Base-by-base conservation (phyloP, 1,140 invertebrate species). In the Paralvinella palmiformis region DNA sequence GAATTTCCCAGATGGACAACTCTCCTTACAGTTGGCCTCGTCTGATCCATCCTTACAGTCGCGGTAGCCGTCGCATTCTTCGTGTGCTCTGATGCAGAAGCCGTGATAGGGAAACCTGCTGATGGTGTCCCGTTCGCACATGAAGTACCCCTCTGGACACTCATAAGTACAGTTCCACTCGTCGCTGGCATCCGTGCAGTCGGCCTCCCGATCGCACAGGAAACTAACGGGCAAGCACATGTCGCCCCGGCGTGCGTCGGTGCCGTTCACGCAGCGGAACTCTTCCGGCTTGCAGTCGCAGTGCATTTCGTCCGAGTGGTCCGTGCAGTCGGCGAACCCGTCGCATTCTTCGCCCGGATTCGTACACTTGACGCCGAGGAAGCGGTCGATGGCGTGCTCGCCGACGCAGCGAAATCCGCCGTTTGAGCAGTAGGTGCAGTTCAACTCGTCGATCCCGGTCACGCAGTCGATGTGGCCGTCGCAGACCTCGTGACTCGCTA, bases 21-120 rank as follows among this genome's bases (percentile, higher is more conserved):
- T 10, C 13, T 53, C 13, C 7, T 13, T 29, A 61, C 62, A 63
- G 32, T 31, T 29, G 24, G 29, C 57, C 53, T 63, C 62, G 62
- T 63, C 62, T 7, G 32, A 35, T 22, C 60, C 64, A 60, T 65
- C 64, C 29, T 20, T 24, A 37, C 58, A 60, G 36, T 60, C 58
- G 22, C 20, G 22, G 35, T 31, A 32, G 20, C 58, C 32, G 31
- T 60, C 37, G 41, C 58, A 60, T 20, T 22, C 22, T 6, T 20
- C 35, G 27, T 0, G 24, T 24, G 20, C 58, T 6, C 7, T 22
- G 22, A 60, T 41, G 58, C 58, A 60, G 2, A n/a, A 22, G 17
- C 24, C 41, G n/a, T 60, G 35, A 22, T 31, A 20, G 1, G 36
- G 22, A 22, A n/a, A 22, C 24, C 27, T 60, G 36, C 24, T 13